Evolutionary conservation across 2,797 vertebrate genomes (phyloP).

Genomic region (Sebastes kiyomatsui): DNA sequence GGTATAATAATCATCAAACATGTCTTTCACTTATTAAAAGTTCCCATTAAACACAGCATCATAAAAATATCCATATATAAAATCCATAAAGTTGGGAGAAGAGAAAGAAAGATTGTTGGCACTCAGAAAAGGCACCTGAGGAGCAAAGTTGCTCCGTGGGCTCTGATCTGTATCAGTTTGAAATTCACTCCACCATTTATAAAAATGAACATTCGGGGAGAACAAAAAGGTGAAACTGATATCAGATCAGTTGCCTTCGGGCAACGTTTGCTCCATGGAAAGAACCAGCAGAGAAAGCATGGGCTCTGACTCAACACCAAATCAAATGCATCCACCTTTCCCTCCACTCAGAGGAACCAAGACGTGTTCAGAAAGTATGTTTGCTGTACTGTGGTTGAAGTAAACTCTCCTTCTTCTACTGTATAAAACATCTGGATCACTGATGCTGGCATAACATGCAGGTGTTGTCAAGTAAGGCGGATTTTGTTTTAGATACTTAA

Average conservation of each 20-base stretch:
- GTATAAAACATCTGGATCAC: neutral
- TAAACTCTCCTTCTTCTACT: neutral
- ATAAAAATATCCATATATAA: neutral
- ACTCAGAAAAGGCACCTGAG: constrained; percentile 53
- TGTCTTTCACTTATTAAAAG: neutral
- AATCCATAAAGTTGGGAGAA: neutral
- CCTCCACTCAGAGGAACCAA: neutral
- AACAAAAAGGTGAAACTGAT: constrained; percentile 22
- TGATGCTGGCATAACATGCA: neutral
- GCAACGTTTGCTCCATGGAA: constrained; percentile 21
- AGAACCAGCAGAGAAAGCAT: constrained; percentile 50
- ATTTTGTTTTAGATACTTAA: neutral
- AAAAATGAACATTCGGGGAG: neutral
- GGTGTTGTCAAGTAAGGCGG: neutral
- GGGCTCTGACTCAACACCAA: constrained; percentile 33
- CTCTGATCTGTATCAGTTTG: constrained; percentile 52
- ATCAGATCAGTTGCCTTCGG: constrained; percentile 41
- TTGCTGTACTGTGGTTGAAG: neutral
- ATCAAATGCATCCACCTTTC: constrained; percentile 72
- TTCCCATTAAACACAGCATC: neutral
- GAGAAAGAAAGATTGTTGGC: constrained; percentile 20
- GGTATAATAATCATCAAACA: neutral
- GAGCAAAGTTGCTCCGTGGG: constrained; percentile 32
- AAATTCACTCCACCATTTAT: neutral
- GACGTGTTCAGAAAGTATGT: neutral